Percentiles rank a stretch among this genome's conserved stretches.
Conservation (phyloP, 2,797 vertebrate genomes). For the Hypotaenidia philippensis region DNA sequence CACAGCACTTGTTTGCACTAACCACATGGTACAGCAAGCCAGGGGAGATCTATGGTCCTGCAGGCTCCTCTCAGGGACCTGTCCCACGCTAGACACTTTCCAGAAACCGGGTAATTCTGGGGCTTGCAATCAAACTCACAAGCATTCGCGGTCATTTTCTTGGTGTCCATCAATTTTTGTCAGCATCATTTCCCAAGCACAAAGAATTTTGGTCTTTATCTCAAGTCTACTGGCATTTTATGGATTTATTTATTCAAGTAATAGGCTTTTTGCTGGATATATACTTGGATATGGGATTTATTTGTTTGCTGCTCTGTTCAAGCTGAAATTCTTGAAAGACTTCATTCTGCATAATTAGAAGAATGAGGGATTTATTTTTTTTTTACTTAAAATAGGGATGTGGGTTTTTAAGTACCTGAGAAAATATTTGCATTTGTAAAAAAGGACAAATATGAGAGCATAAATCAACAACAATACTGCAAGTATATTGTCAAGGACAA, state of each 20-base stretch:
- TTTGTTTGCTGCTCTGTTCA: not conserved
- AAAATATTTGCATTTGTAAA: conserved; percentile 42
- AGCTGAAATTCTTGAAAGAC: not conserved
- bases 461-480: conserved; percentile 18
- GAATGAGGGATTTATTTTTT: not conserved
- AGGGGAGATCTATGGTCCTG: not conserved
- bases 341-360: not conserved
- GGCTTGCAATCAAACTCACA: not conserved
- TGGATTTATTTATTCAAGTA: not conserved
- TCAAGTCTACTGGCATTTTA: not conserved
- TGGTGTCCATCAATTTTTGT: not conserved
- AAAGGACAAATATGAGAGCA: not conserved
- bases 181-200: not conserved
- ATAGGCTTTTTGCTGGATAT: not conserved
- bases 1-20: not conserved
- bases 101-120: not conserved
- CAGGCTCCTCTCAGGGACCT: not conserved
- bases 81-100: not conserved
- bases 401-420: conserved; percentile 31
- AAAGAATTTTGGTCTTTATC: not conserved
- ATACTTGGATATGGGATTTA: not conserved
- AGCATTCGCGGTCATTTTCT: not conserved
- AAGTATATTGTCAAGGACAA: conserved; percentile 14
- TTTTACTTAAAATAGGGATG: not conserved
- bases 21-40: not conserved